Evolutionary conservation across 2,888 invertebrate species (phyloP).

Genomic region (Hololepta plana): DNA sequence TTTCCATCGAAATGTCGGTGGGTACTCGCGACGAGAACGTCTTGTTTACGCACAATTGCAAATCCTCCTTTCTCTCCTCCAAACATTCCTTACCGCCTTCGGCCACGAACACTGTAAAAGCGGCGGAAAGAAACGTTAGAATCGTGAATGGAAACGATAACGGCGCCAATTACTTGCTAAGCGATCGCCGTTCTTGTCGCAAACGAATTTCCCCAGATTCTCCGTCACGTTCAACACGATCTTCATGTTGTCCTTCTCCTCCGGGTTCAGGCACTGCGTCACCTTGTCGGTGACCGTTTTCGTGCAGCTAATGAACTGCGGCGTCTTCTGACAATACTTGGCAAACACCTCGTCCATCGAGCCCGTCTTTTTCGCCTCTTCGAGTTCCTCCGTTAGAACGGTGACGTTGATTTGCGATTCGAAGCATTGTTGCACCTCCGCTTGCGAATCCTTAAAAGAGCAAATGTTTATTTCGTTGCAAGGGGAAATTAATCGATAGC

Average conservation of each 20-base stretch:
- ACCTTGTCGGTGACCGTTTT: conserved; percentile 34
- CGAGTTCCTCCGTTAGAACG: conserved; percentile 43
- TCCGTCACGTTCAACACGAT: conserved; percentile 47
- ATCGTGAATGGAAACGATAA: no score
- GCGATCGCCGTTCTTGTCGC: conserved; percentile 65
- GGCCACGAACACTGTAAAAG: conserved; percentile 52
- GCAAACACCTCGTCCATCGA: conserved; percentile 27
- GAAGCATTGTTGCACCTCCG: conserved; percentile 34
- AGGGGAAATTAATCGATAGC: conserved; percentile 1
- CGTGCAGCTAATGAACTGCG: conserved; percentile 41
- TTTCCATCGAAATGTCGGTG: conserved; percentile 26
- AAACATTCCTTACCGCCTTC: conserved; percentile 68
- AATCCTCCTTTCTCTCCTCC: conserved; percentile 34
- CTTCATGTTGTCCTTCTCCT: conserved; percentile 42
- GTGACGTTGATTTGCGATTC: conserved; percentile 37
- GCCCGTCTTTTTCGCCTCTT: conserved; percentile 43
- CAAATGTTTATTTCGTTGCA: neutral
- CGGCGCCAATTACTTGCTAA: conserved; percentile 63
- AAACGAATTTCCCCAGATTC: conserved; percentile 53
- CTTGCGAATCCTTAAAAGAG: conserved; percentile 26
- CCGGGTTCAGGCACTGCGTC: conserved; percentile 41
- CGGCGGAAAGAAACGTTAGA: no score
- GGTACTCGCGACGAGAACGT: conserved; percentile 37
- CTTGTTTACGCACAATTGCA: conserved; percentile 44
- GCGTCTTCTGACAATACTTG: conserved; percentile 50